Conservation (phyloP, 2,888 invertebrate genomes). For the Antitype chi region DNA sequence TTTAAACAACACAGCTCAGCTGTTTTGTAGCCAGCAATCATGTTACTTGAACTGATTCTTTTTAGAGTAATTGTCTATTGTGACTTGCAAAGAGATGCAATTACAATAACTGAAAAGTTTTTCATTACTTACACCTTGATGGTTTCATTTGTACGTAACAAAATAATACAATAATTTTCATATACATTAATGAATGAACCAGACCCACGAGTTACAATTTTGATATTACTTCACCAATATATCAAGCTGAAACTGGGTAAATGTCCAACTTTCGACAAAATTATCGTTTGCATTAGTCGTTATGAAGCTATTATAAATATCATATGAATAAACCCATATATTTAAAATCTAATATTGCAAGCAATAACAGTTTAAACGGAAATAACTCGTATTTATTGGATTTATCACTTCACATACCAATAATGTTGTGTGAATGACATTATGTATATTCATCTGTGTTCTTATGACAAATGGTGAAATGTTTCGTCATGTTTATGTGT, state of each 20-base stretch:
- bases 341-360: slow-evolving; percentile 66
- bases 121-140: background rate
- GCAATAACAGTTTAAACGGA: slow-evolving; percentile 67
- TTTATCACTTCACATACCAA: slow-evolving; percentile 60
- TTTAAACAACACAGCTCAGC: background rate
- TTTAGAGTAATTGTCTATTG: background rate
- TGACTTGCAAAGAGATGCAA: background rate
- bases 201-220: slow-evolving; percentile 38
- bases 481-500: slow-evolving; percentile 34
- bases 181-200: slow-evolving; percentile 42
- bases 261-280: slow-evolving; percentile 63
- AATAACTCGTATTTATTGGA: slow-evolving; percentile 61
- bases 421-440: slow-evolving; percentile 54
- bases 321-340: slow-evolving; percentile 59
- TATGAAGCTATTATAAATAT: slow-evolving; percentile 70
- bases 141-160: background rate
- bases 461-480: slow-evolving; percentile 44
- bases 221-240: slow-evolving; percentile 47
- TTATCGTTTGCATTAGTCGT: slow-evolving; percentile 66
- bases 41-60: background rate
- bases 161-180: slow-evolving; percentile 1
- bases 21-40: background rate
- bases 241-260: slow-evolving; percentile 61
- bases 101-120: background rate
- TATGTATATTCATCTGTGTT: slow-evolving; percentile 51